phyloP scores from a whole-genome alignment of 1,140 invertebrate genomes.

The Camponotus pennsylvanicus region DNA sequence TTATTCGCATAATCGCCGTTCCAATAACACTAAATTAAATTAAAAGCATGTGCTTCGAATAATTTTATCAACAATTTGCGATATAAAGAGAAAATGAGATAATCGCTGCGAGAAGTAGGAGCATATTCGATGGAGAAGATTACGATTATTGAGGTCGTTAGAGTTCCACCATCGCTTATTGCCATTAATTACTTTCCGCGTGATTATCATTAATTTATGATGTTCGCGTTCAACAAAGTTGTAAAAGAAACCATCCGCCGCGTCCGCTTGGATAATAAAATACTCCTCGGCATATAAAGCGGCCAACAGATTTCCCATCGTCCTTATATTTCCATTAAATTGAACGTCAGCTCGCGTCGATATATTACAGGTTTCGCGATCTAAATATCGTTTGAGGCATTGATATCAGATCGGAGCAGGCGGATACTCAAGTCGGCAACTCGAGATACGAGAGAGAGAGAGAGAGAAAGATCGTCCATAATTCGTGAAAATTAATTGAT shows the following conservation, averaged over 20 bases:
- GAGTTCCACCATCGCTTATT: not conserved
- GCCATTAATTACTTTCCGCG: not conserved
- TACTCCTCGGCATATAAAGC: constrained; percentile 4
- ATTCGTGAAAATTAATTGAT: constrained; percentile 60
- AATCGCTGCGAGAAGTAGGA: not conserved
- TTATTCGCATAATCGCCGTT: not conserved
- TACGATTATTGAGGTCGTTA: not conserved
- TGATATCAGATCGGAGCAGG: constrained; percentile 40
- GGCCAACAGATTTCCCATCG: constrained; percentile 14
- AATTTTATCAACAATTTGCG: constrained; percentile 1
- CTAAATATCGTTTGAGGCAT: constrained; percentile 49
- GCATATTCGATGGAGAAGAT: not conserved
- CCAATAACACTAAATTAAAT: not conserved
- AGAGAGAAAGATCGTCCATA: constrained; percentile 5
- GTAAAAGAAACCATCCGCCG: not conserved
- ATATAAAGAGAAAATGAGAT: not conserved
- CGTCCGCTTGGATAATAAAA: constrained; percentile 3
- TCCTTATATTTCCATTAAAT: constrained; percentile 43
- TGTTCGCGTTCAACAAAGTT: constrained; percentile 7
- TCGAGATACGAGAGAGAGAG: not conserved
- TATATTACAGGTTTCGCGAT: constrained; percentile 45
- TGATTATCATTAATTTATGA: constrained; percentile 46
- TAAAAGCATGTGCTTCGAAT: not conserved
- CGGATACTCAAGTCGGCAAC: not conserved
- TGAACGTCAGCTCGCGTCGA: constrained; percentile 35